Conservation (phyloP, 2,888 invertebrate species). For the Xestobium rufovillosum region DNA sequence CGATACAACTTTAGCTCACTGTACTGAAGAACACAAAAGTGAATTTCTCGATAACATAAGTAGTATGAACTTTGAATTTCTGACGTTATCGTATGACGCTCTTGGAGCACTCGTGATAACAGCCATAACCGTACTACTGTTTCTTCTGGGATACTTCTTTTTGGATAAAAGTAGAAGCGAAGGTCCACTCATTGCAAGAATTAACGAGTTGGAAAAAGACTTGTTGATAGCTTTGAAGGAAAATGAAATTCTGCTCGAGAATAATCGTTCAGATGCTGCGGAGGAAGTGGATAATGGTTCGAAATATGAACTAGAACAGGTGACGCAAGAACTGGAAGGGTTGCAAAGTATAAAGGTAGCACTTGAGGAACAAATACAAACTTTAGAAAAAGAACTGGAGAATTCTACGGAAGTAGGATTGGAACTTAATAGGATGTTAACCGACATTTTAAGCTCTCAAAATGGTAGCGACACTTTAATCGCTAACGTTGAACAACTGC, state of each 20-base stretch:
- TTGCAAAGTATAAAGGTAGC: slow-evolving; percentile 43
- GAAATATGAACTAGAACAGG: slow-evolving; percentile 61
- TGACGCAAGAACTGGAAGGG: slow-evolving; percentile 58
- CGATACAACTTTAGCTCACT: slow-evolving; percentile 1
- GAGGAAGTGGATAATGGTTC: slow-evolving; percentile 47
- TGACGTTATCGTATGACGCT: neutral
- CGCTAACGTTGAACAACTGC: slow-evolving; percentile 58
- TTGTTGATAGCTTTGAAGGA: slow-evolving; percentile 55
- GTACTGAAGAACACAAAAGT: neutral
- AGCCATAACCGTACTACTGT: slow-evolving; percentile 64
- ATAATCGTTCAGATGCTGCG: slow-evolving; percentile 16
- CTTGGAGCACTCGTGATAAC: slow-evolving; percentile 43
- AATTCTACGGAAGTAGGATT: slow-evolving; percentile 73
- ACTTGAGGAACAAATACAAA: slow-evolving; percentile 60
- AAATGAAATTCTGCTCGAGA: slow-evolving; percentile 58
- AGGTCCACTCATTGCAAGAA: slow-evolving; percentile 59
- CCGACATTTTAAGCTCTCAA: slow-evolving; percentile 60
- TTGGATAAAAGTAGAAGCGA: slow-evolving; percentile 69
- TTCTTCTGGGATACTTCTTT: slow-evolving; percentile 69
- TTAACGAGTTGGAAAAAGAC: slow-evolving; percentile 57
- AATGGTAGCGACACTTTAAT: slow-evolving; percentile 56
- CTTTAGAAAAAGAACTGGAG: slow-evolving; percentile 68
- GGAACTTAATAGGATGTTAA: slow-evolving; percentile 62
- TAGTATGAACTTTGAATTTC: neutral
- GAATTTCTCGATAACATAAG: neutral